Percentiles rank a stretch among this genome's conserved stretches.
These are phyloP conservation scores for Trachelus iudaicus DNA, from an alignment of 2,888 invertebrate genomes.

Conservation along the genomic window DNA sequence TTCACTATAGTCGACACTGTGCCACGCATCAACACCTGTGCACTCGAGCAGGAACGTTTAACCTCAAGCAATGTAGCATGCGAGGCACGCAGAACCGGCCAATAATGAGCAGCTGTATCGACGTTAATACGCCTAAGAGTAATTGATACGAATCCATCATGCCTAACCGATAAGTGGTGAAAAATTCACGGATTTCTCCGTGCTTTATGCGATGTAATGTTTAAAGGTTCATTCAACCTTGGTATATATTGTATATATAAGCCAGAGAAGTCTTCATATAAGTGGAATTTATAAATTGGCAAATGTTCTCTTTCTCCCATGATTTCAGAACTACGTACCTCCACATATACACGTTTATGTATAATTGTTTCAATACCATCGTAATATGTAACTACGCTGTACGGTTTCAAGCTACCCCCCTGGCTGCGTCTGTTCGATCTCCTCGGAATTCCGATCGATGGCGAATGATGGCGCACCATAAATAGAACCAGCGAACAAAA, in stretches of 20 bases:
- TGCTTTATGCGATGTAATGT: background rate
- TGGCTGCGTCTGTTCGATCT: background rate
- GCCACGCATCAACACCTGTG: conserved; percentile 4
- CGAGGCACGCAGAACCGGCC: conserved; percentile 29
- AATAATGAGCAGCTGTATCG: conserved; percentile 32
- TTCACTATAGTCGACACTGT: background rate
- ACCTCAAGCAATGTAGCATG: conserved; percentile 23
- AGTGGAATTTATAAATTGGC: background rate
- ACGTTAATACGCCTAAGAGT: conserved; percentile 32
- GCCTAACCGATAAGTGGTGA: conserved; percentile 21
- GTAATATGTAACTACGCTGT: background rate
- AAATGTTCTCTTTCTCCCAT: background rate
- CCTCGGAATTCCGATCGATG: background rate
- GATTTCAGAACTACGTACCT: background rate
- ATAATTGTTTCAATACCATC: background rate
- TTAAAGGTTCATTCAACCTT: background rate
- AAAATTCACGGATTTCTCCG: conserved; percentile 10
- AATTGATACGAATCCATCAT: conserved; percentile 42
- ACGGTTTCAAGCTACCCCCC: background rate
- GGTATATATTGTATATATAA: too few relatives aligned
- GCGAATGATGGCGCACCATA: background rate
- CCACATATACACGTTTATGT: background rate
- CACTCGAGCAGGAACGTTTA: background rate
- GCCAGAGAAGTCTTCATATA: background rate
- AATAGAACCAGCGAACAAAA: background rate